Conservation (phyloP, 1,140 invertebrate species). For the Protaetia brevitarsis region DNA sequence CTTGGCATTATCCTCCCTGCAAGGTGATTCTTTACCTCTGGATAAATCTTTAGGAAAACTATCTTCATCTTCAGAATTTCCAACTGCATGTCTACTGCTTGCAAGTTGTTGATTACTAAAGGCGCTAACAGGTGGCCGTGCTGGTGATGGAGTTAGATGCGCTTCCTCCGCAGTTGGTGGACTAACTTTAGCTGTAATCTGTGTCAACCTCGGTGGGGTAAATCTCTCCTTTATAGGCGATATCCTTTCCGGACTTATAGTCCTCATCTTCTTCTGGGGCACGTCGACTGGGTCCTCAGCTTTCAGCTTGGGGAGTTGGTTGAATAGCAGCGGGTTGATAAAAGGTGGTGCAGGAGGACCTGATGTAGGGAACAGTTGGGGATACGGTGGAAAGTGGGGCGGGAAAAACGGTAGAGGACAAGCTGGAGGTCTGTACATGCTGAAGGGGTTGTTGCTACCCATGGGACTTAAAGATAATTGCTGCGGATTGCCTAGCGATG, state of each 20-base stretch:
- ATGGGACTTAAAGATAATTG: slow-evolving; percentile 49
- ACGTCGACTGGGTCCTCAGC: slow-evolving; percentile 40
- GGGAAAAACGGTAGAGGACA: slow-evolving; percentile 53
- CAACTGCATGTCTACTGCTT: slow-evolving; percentile 46
- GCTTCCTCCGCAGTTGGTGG: slow-evolving; percentile 65
- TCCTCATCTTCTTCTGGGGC: slow-evolving; percentile 42
- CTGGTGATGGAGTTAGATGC: slow-evolving; percentile 62
- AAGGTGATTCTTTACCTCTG: background rate
- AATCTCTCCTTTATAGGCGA: slow-evolving; percentile 47
- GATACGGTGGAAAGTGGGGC: slow-evolving; percentile 51
- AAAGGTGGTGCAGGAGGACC: slow-evolving; percentile 46
- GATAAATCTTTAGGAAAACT: slow-evolving; percentile 42
- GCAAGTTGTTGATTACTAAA: slow-evolving; percentile 45
- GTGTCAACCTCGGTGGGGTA: slow-evolving; percentile 49
- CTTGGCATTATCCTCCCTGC: slow-evolving; percentile 24
- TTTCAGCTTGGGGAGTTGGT: slow-evolving; percentile 44
- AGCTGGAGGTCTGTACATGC: slow-evolving; percentile 60
- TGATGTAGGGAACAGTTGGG: slow-evolving; percentile 59
- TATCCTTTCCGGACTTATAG: slow-evolving; percentile 36
- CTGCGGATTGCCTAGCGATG: slow-evolving; percentile 53
- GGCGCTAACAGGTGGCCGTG: slow-evolving; percentile 53
- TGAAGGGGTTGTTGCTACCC: slow-evolving; percentile 62
- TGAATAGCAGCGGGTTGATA: slow-evolving; percentile 56
- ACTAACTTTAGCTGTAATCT: slow-evolving; percentile 56
- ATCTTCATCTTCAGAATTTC: slow-evolving; percentile 32